These are phyloP conservation scores for Sphaerophoria taeniata DNA, from an alignment of 2,888 invertebrate genomes.

Conservation along the genomic window DNA sequence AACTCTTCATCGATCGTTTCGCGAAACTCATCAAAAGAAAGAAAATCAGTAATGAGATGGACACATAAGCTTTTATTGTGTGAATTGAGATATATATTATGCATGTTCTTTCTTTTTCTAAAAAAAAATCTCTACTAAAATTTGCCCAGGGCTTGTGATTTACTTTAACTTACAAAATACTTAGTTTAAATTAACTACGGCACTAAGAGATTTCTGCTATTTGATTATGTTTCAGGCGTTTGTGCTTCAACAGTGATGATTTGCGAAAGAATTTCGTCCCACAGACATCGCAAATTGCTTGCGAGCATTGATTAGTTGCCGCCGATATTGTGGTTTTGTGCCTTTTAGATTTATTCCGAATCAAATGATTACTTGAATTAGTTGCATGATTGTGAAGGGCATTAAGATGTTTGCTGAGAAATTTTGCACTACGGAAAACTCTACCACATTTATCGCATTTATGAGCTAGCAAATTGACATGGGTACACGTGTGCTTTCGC, in stretches of 20 bases:
- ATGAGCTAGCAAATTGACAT: conserved; percentile 29
- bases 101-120: too few relatives aligned
- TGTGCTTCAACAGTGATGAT: conserved; percentile 54
- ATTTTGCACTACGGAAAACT: conserved; percentile 15
- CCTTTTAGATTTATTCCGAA: neutral
- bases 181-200: too few relatives aligned
- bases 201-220: too few relatives aligned
- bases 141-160: neutral
- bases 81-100: too few relatives aligned
- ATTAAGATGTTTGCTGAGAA: conserved; percentile 45
- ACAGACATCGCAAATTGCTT: conserved; percentile 45
- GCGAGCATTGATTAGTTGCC: too few relatives aligned
- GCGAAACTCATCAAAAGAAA: too few relatives aligned
- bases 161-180: too few relatives aligned
- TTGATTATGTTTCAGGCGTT: conserved; percentile 55
- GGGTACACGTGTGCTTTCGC: conserved; percentile 45
- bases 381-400: conserved; percentile 34
- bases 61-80: too few relatives aligned
- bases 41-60: too few relatives aligned
- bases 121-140: neutral
- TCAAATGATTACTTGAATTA: neutral
- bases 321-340: too few relatives aligned
- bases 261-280: conserved; percentile 53
- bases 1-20: too few relatives aligned
- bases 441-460: conserved; percentile 54